Conservation (phyloP, 2,113 vertebrate species). For the Probosciger aterrimus region DNA sequence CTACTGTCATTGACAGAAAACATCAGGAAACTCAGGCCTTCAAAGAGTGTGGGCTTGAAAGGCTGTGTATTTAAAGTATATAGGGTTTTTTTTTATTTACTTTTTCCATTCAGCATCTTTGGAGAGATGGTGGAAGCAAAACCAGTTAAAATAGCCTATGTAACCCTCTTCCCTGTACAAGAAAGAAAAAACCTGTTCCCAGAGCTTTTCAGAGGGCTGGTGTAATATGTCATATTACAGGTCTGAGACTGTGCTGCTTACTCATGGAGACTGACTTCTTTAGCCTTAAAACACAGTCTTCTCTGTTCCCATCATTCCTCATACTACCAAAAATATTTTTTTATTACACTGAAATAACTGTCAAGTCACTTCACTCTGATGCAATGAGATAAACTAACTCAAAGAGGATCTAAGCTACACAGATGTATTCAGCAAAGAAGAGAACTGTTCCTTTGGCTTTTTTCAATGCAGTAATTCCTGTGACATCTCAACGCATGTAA, state of each 20-base stretch:
- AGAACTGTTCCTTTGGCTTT: neutral
- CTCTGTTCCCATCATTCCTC: neutral
- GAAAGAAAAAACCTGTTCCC: neutral
- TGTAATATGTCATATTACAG: neutral
- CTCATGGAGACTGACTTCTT: neutral
- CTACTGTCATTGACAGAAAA: neutral
- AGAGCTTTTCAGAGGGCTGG: neutral
- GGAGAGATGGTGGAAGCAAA: neutral
- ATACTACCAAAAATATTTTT: neutral
- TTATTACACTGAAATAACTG: neutral
- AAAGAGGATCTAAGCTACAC: neutral
- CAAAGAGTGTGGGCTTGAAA: neutral
- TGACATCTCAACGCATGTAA: neutral
- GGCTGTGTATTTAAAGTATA: neutral
- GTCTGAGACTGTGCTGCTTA: neutral
- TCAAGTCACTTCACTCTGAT: neutral
- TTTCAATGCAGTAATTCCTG: neutral
- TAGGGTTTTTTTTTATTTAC: neutral
- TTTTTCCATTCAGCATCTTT: fast-evolving
- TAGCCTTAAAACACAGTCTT: neutral
- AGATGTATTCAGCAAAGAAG: neutral
- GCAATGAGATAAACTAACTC: neutral
- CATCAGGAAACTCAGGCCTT: neutral
- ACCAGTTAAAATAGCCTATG: fast-evolving
- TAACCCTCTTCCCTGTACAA: neutral